Evolutionary conservation across 2,113 vertebrate species (phyloP).

Genomic region (Hyaena hyaena): DNA sequence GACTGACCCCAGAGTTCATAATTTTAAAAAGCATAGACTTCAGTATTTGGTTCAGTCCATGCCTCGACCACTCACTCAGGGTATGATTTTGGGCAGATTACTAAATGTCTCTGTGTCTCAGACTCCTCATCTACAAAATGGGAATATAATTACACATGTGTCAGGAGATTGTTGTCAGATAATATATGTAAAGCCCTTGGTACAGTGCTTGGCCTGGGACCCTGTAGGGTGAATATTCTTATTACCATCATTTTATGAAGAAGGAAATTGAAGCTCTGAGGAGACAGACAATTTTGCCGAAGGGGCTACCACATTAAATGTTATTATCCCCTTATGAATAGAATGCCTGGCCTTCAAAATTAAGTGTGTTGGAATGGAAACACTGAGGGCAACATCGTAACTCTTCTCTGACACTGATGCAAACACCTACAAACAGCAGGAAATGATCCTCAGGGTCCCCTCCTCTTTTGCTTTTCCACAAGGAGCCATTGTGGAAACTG

Average conservation of each 20-base stretch:
- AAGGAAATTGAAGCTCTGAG: neutral
- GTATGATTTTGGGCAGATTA: neutral
- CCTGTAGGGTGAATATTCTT: neutral
- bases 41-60: neutral
- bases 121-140: neutral
- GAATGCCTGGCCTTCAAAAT: neutral
- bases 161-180: neutral
- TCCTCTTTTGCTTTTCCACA: neutral
- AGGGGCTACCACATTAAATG: neutral
- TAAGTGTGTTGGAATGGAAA: neutral
- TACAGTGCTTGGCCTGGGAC: neutral
- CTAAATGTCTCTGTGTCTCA: neutral
- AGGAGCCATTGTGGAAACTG: neutral
- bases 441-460: neutral
- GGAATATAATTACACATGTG: neutral
- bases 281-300: neutral
- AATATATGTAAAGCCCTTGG: neutral
- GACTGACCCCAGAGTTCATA: too few species aligned
- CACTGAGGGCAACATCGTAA: neutral
- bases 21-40: neutral
- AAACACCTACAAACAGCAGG: neutral
- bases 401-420: neutral
- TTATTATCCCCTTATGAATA: neutral
- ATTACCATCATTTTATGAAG: neutral
- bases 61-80: neutral